These are phyloP conservation scores for Meloidogyne hapla DNA, from an alignment of 1,140 invertebrate genomes.

Conservation along the genomic window DNA sequence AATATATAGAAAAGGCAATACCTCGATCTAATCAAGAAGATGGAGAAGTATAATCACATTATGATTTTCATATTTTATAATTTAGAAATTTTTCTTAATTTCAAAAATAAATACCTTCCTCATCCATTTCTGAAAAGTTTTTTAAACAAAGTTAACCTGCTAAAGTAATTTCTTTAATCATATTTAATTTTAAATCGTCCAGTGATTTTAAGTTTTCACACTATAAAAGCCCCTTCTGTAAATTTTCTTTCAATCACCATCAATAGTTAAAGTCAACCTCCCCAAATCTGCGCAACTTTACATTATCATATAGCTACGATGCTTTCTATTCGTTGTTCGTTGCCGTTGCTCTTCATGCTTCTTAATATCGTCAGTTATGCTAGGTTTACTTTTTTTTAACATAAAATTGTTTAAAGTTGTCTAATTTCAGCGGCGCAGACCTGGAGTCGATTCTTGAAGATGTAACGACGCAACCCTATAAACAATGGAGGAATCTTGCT, in stretches of 20 bases:
- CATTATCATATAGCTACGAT: too few relatives aligned
- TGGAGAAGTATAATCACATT: neutral
- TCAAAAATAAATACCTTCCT: neutral
- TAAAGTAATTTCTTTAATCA: too few relatives aligned
- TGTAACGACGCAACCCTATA: neutral
- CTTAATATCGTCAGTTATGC: neutral
- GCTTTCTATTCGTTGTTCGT: too few relatives aligned
- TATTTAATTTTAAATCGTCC: too few relatives aligned
- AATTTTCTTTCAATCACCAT: too few relatives aligned
- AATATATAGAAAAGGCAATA: neutral
- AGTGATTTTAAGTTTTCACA: too few relatives aligned
- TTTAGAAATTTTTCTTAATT: neutral
- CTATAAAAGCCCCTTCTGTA: too few relatives aligned
- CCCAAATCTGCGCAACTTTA: too few relatives aligned
- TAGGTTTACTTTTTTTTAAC: neutral
- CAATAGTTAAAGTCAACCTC: too few relatives aligned
- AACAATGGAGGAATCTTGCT: neutral
- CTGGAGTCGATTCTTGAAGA: neutral
- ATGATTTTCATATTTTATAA: neutral
- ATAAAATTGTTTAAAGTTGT: neutral
- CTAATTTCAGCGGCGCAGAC: neutral
- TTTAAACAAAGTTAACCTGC: too few relatives aligned
- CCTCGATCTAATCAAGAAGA: neutral
- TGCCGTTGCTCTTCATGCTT: neutral
- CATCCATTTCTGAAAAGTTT: too few relatives aligned